Conservation (phyloP, 2,888 invertebrate species). For the Diarsia mendica region DNA sequence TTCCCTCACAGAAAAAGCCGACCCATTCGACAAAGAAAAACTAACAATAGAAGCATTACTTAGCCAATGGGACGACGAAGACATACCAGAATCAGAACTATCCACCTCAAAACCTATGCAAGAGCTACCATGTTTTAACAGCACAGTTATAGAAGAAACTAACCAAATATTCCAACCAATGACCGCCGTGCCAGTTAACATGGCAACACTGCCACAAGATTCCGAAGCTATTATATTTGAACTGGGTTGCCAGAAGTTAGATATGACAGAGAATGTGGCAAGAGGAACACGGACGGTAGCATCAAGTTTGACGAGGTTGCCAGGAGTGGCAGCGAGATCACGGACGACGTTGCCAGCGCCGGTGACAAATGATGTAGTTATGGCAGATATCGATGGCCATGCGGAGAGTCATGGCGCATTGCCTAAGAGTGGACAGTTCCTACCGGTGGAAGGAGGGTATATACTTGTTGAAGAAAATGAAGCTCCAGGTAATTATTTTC, state of each 20-base stretch:
- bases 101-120: slow-evolving; percentile 63
- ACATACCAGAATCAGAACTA: slow-evolving; percentile 80
- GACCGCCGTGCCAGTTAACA: slow-evolving; percentile 78
- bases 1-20: slow-evolving; percentile 79
- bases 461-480: slow-evolving; percentile 80
- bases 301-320: slow-evolving; percentile 29
- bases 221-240: slow-evolving; percentile 80
- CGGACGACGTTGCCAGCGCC: slow-evolving; percentile 26
- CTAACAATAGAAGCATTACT: slow-evolving; percentile 85
- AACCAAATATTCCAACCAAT: slow-evolving; percentile 82
- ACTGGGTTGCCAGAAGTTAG: slow-evolving; percentile 67
- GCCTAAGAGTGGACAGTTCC: slow-evolving; percentile 76
- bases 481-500: slow-evolving; percentile 69
- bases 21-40: slow-evolving; percentile 84
- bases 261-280: slow-evolving; percentile 28
- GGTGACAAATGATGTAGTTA: slow-evolving; percentile 75
- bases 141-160: slow-evolving; percentile 84
- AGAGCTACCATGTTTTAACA: slow-evolving; percentile 84
- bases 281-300: slow-evolving; percentile 36
- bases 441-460: slow-evolving; percentile 86
- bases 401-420: slow-evolving; percentile 72
- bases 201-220: slow-evolving; percentile 71
- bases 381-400: slow-evolving; percentile 77
- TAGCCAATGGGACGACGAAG: slow-evolving; percentile 88
- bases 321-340: slow-evolving; percentile 21